A percentile compares a stretch with the other conserved stretches of the same genome.
Evolutionary conservation across 2,797 vertebrate species (phyloP).

Genomic region (Alca torda): DNA sequence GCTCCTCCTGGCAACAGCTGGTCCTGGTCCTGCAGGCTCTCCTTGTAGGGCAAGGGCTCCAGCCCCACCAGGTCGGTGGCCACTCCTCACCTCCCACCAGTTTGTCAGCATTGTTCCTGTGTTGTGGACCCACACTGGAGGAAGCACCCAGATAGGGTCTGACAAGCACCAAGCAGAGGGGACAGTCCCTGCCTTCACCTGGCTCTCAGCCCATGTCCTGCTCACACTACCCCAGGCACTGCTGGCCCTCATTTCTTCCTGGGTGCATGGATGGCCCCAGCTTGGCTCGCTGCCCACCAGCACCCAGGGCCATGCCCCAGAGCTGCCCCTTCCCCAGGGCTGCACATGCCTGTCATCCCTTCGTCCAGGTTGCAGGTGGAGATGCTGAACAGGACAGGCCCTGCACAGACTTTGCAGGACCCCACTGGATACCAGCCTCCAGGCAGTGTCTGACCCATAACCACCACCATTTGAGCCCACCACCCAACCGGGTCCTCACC

Average conservation of each 20-base stretch:
- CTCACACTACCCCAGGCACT: background rate
- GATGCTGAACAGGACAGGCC: background rate
- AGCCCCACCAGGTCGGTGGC: fast-evolving
- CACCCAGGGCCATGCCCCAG: too few species aligned
- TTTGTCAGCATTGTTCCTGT: background rate
- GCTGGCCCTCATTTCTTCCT: too few species aligned
- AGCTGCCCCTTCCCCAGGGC: too few species aligned
- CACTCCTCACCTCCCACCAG: background rate
- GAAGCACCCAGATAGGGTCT: background rate
- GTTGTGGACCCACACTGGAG: too few species aligned
- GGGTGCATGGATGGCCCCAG: fast-evolving
- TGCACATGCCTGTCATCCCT: background rate
- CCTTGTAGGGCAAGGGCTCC: background rate
- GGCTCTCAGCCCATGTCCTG: fast-evolving
- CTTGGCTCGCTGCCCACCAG: background rate
- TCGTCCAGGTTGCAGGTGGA: background rate
- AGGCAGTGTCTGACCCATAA: fast-evolving
- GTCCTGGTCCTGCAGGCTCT: background rate
- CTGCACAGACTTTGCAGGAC: fast-evolving
- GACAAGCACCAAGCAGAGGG: background rate
- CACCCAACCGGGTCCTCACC: too few species aligned
- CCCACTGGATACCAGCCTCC: background rate
- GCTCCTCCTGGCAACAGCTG: background rate
- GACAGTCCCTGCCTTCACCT: background rate
- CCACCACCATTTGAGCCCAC: background rate